phyloP scores from a whole-genome alignment of 2,113 vertebrate genomes.

The Centropus bengalensis region DNA sequence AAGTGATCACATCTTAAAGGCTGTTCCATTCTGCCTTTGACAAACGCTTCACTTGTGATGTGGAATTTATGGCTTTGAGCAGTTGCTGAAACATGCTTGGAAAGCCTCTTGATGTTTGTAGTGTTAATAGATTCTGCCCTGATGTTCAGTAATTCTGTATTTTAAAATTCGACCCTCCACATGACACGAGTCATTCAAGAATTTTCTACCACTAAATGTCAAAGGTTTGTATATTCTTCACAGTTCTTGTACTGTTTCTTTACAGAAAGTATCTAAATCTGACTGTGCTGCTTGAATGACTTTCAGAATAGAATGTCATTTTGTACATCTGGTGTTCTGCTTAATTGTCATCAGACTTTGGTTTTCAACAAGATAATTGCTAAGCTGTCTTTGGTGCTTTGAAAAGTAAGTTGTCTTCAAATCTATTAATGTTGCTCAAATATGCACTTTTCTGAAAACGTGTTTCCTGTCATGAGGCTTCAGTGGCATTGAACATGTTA shows the following conservation, averaged over 20 bases:
- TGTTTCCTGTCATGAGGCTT: conserved; percentile 32
- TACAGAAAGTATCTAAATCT: background rate
- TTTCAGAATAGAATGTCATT: conserved; percentile 13
- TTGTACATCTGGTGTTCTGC: conserved; percentile 2
- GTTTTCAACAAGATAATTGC: conserved; percentile 42
- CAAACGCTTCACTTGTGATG: background rate
- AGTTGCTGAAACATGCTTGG: background rate
- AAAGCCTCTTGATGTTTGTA: conserved; percentile 2
- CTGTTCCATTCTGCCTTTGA: background rate
- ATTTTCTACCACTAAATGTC: background rate
- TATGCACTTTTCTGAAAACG: background rate
- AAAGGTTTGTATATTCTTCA: background rate
- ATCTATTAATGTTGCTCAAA: conserved; percentile 17
- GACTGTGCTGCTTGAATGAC: background rate
- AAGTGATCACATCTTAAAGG: background rate
- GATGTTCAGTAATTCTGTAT: background rate
- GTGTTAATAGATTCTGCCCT: conserved; percentile 15
- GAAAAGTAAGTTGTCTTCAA: conserved; percentile 51
- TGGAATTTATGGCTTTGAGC: background rate
- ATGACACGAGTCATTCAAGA: background rate
- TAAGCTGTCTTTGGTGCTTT: conserved; percentile 33
- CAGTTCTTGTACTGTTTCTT: background rate
- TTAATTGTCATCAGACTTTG: conserved; percentile 33
- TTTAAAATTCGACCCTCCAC: background rate
- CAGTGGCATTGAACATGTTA: background rate